A percentile compares a stretch with the other conserved stretches of the same genome.
Conservation (phyloP, 2,888 invertebrate genomes). For the Dasypogon diadema region DNA sequence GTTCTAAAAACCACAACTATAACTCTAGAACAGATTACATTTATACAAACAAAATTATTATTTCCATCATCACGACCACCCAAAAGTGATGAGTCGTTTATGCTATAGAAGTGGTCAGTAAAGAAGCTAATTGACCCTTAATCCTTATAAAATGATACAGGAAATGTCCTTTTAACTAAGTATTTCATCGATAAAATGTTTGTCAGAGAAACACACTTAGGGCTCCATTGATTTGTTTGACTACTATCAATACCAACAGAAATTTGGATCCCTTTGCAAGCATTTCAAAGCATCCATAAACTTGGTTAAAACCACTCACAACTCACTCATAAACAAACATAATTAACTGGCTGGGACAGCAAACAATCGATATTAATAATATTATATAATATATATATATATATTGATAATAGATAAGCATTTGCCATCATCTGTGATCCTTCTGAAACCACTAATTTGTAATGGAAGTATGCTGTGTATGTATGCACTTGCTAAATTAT, state of each 20-base stretch:
- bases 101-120: no score
- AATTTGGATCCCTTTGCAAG: constrained; percentile 13
- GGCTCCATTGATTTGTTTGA: constrained; percentile 23
- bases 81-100: no score
- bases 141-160: no score
- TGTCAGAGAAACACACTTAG: no score
- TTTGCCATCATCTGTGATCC: constrained; percentile 26
- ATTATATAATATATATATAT: no score
- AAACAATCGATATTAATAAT: constrained; percentile 36
- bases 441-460: constrained; percentile 27
- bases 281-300: constrained; percentile 24
- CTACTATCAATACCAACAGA: neutral
- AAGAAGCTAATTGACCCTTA: no score
- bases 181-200: no score
- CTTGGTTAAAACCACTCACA: constrained; percentile 25
- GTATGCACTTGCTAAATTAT: neutral
- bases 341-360: constrained; percentile 30
- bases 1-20: no score
- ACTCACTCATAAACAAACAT: constrained; percentile 8
- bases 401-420: constrained; percentile 31
- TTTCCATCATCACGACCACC: no score
- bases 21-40: no score
- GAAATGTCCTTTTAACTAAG: no score
- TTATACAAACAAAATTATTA: no score
- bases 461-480: constrained; percentile 4